phyloP scores from a whole-genome alignment of 2,888 invertebrate species.

The Limnephilus rhombicus region DNA sequence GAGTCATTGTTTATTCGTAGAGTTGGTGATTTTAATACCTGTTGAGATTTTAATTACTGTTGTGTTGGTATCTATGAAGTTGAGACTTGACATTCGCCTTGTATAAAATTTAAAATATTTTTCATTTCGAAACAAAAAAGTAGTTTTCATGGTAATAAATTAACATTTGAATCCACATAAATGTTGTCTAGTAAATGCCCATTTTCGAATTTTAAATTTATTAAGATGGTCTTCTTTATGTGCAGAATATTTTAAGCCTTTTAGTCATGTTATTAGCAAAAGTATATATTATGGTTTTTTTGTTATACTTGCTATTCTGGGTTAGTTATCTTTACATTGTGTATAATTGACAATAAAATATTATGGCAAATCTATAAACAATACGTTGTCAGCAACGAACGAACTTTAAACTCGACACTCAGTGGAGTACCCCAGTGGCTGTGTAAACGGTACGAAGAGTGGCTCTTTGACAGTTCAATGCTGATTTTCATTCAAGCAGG shows the following conservation, averaged over 20 bases:
- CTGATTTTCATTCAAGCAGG: too few relatives aligned
- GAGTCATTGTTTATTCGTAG: background rate
- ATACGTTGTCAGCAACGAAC: too few relatives aligned
- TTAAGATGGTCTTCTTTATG: background rate
- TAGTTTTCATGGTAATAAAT: background rate
- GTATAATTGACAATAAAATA: too few relatives aligned
- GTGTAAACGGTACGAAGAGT: background rate
- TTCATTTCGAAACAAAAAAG: background rate
- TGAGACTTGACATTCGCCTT: background rate
- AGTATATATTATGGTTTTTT: background rate
- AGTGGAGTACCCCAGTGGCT: too few relatives aligned
- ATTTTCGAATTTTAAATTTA: background rate
- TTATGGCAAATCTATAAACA: too few relatives aligned
- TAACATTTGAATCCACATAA: background rate
- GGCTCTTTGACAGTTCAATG: background rate
- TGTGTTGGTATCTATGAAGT: background rate
- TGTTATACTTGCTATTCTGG: background rate
- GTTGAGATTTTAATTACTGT: too few relatives aligned
- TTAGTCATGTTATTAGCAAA: background rate
- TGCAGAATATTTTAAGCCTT: background rate
- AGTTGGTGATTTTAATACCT: background rate
- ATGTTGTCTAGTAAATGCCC: background rate
- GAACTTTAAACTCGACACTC: background rate
- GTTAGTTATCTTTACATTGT: too few relatives aligned
- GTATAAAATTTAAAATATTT: background rate